phyloP scores from a whole-genome alignment of 2,888 invertebrate genomes.

The Rhagophthalmus giganteus region DNA sequence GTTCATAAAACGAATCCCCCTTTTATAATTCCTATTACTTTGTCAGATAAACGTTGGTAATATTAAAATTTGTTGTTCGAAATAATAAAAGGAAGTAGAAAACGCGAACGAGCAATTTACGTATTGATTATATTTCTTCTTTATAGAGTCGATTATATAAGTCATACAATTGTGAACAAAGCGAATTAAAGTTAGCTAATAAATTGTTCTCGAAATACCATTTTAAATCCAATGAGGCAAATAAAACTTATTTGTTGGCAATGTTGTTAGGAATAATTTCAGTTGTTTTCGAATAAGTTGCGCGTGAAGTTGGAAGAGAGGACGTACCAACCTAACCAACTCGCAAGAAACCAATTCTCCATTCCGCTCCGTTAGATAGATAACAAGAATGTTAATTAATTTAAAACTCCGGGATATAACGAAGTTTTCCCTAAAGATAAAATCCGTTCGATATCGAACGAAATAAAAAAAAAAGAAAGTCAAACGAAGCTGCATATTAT shows the following conservation, averaged over 20 bases:
- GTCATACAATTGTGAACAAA: conserved; percentile 18
- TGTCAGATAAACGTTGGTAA: no score
- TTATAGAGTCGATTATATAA: conserved; percentile 8
- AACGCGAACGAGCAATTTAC: not conserved
- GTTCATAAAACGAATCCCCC: no score
- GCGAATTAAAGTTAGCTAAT: conserved; percentile 22
- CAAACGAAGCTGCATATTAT: no score
- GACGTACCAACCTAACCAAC: conserved; percentile 33
- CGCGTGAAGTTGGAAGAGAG: conserved; percentile 33
- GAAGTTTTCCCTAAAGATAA: conserved; percentile 43
- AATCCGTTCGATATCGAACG: not conserved
- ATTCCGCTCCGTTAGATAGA: conserved; percentile 48
- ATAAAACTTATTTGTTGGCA: conserved; percentile 36
- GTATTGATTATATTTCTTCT: conserved; percentile 1
- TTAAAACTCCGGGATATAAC: conserved; percentile 47
- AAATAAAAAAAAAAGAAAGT: no score
- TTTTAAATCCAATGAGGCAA: conserved; percentile 32
- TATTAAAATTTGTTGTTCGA: no score
- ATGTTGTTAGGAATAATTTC: conserved; percentile 41
- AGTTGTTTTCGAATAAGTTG: conserved; percentile 39
- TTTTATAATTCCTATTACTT: no score
- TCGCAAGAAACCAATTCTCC: conserved; percentile 45
- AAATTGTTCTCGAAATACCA: conserved; percentile 24
- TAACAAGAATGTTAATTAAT: conserved; percentile 54
- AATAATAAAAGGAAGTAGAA: no score